These are phyloP conservation scores for Aricia artaxerxes DNA, from an alignment of 2,888 invertebrate species.

Conservation along the genomic window DNA sequence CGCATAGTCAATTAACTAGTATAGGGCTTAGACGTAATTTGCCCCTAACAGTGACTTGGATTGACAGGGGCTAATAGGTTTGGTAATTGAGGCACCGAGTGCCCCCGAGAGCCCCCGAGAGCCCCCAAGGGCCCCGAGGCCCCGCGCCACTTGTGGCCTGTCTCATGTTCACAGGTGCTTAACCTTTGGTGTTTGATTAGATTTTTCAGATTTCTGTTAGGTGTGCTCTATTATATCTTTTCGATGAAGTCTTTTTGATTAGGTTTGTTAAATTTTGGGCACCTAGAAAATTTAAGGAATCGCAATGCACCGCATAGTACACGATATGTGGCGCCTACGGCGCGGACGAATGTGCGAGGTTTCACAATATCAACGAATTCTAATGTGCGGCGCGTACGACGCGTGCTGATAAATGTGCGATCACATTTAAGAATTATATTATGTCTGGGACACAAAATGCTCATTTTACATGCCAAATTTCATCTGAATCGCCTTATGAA, in stretches of 20 bases:
- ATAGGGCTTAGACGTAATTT: background rate
- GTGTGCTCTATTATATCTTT: background rate
- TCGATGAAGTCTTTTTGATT: background rate
- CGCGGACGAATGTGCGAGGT: too few relatives aligned
- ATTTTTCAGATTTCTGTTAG: background rate
- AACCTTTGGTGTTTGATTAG: background rate
- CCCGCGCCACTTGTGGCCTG: background rate
- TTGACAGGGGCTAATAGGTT: slow-evolving; percentile 22
- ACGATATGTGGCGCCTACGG: too few relatives aligned
- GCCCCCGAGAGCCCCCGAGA: background rate
- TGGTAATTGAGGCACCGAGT: slow-evolving; percentile 15
- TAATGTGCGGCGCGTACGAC: too few relatives aligned
- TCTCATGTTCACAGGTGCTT: background rate
- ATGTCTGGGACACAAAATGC: too few relatives aligned
- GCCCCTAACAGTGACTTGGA: slow-evolving; percentile 11
- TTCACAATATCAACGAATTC: too few relatives aligned
- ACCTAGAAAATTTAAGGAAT: too few relatives aligned
- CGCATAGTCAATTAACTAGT: background rate
- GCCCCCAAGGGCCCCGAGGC: background rate
- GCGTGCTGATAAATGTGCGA: too few relatives aligned
- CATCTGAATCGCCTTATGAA: too few relatives aligned
- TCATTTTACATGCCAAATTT: too few relatives aligned
- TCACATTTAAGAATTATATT: too few relatives aligned
- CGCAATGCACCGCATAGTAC: too few relatives aligned
- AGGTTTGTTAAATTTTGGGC: background rate